Evolutionary conservation across 2,888 invertebrate genomes (phyloP), one percentile per base, ranked within the genome.

Genomic region (Ligdia adustata): DNA sequence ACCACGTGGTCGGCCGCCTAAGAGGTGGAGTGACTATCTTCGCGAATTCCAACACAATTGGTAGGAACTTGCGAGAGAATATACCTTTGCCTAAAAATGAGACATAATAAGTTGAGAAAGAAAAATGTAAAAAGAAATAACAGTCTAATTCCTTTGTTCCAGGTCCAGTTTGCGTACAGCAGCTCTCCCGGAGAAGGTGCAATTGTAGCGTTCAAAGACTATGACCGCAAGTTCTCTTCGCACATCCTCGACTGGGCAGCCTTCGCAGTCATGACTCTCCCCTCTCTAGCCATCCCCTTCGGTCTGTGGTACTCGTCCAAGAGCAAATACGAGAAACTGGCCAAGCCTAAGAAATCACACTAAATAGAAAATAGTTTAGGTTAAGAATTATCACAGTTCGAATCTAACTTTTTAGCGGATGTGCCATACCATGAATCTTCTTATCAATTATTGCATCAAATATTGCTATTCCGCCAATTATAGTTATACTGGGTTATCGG

Each of bases 211-310:
- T 95, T 94, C 91, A 95, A 90, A 68, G 98, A 99, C 82, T 99
- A 96, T 73, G 97, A 98, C 86, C 96, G 98, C 84, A 96, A 97
- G 75, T 99, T 98, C 91, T 99, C 99, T 1, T 97, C 98, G 0
- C 99, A 99, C 88, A 95, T 97, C 77, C 95, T 98, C 52, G 99
- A 99, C 87, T 99, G 99, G 99, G 92, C 95, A 41, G 97, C 98
- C 14, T 99, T 99, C 75, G 97, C 97, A 20, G 94, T 99, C 43
- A 98, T 99, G 98, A 97, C 98, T 14, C 91, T 98, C 26, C 98
- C 99, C 3, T 98, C 98, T 1, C 91, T 99, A 31, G 96, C 95
- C 28, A 98, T 99, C 78, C 99, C 99, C 46, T 97, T 97, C 80
- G 94, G 95, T 20, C 91, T 99, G 54, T 99, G 99, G 98, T 97